A percentile compares a stretch with the other conserved stretches of the same genome.
phyloP scores from a whole-genome alignment of 1,140 invertebrate genomes.

The Colletes gigas region DNA sequence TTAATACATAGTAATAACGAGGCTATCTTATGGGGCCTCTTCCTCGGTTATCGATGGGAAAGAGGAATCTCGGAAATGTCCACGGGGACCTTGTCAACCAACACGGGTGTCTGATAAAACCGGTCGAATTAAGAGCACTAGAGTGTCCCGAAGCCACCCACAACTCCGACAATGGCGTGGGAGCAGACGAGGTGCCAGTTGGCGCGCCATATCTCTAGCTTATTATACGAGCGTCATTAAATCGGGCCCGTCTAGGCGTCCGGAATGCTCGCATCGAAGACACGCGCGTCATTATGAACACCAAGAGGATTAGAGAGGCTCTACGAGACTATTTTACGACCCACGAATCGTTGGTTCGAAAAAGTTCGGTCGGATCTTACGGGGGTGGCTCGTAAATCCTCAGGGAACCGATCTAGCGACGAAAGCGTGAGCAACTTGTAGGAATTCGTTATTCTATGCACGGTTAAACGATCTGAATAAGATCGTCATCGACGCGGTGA shows the following conservation, averaged over 20 bases:
- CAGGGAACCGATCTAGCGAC: not conserved
- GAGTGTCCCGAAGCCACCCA: conserved; percentile 18
- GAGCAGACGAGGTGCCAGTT: conserved; percentile 32
- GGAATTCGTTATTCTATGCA: too few relatives aligned
- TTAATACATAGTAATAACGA: too few relatives aligned
- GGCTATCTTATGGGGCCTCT: too few relatives aligned
- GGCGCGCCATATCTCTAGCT: conserved; percentile 16
- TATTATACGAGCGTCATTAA: conserved; percentile 37
- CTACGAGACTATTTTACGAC: conserved; percentile 27
- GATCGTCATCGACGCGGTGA: too few relatives aligned
- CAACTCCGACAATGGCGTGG: conserved; percentile 19
- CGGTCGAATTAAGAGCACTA: conserved; percentile 8
- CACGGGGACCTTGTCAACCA: not conserved
- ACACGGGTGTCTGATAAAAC: not conserved
- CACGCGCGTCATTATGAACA: not conserved
- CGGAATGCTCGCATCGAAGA: conserved; percentile 16
- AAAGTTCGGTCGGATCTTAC: conserved; percentile 3
- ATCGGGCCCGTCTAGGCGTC: not conserved
- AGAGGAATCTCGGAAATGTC: too few relatives aligned
- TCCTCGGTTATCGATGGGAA: too few relatives aligned
- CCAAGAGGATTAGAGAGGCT: not conserved
- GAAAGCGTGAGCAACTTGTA: too few relatives aligned
- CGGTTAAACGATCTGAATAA: too few relatives aligned
- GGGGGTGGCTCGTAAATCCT: conserved; percentile 2
- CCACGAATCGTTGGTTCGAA: conserved; percentile 7